phyloP scores from a whole-genome alignment of 2,888 invertebrate species.

The Drosophila siamana region DNA sequence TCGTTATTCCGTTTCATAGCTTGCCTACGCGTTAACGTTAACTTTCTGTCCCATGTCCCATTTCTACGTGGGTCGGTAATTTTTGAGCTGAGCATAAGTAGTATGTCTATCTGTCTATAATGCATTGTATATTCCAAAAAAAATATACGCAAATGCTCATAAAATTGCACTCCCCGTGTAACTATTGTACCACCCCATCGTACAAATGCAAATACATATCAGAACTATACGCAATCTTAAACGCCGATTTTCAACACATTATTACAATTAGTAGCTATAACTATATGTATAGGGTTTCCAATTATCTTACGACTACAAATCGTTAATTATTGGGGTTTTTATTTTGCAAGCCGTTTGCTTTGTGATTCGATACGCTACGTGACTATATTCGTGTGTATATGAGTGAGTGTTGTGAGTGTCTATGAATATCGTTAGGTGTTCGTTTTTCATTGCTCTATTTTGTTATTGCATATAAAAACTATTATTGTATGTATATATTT shows the following conservation, averaged over 20 bases:
- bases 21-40: conserved; percentile 75
- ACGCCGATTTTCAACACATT: conserved; percentile 46
- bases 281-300: conserved; percentile 30
- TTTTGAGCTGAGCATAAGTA: conserved; percentile 74
- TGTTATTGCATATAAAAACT: conserved; percentile 77
- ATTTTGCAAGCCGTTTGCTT: conserved; percentile 61
- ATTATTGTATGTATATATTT: conserved; percentile 44
- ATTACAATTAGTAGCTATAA: conserved; percentile 34
- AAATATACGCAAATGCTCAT: conserved; percentile 74
- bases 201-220: conserved; percentile 47
- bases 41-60: conserved; percentile 38
- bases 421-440: conserved; percentile 56
- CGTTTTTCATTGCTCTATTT: conserved; percentile 63
- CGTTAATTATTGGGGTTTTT: conserved; percentile 30
- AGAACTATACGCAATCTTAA: conserved; percentile 48
- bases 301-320: conserved; percentile 41
- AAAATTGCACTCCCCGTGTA: conserved; percentile 55
- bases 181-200: conserved; percentile 49
- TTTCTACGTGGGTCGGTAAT: conserved; percentile 31
- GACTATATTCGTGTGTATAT: conserved; percentile 47
- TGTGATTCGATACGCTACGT: conserved; percentile 63
- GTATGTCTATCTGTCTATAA: conserved; percentile 35
- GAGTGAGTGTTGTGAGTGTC: conserved; percentile 19
- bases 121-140: conserved; percentile 68
- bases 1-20: conserved; percentile 52